Conservation (phyloP, 2,113 vertebrate genomes). For the Triplophysa tibetana region DNA sequence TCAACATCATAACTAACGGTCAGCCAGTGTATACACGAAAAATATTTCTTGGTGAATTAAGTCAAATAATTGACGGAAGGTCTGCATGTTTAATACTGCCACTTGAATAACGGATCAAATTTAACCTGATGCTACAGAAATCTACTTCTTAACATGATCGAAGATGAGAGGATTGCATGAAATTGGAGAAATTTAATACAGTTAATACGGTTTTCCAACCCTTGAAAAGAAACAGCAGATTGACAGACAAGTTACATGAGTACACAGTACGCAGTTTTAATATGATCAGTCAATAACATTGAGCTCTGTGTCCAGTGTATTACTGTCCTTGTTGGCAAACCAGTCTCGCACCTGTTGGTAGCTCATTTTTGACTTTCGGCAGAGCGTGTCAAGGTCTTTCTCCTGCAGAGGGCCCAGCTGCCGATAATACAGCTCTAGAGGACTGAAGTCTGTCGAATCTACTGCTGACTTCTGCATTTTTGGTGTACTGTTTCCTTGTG, state of each 20-base stretch:
- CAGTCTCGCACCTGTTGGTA: conserved; percentile 83
- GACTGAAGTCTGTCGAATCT: conserved; percentile 65
- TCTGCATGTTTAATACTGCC: conserved; percentile 5
- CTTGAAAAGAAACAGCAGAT: conserved; percentile 57
- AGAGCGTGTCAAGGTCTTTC: conserved; percentile 77
- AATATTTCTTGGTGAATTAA: conserved; percentile 9
- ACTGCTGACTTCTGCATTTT: conserved; percentile 29
- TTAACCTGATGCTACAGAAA: neutral
- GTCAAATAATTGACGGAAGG: neutral
- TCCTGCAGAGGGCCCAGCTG: conserved; percentile 68
- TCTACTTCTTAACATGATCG: neutral
- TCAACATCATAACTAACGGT: conserved; percentile 40
- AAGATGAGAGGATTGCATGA: neutral
- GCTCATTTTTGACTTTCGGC: conserved; percentile 78
- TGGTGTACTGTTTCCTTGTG: conserved; percentile 53
- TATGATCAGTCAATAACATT: conserved; percentile 56
- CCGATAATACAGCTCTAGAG: conserved; percentile 66
- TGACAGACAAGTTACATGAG: conserved; percentile 49
- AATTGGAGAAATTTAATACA: neutral
- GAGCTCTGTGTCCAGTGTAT: conserved; percentile 70
- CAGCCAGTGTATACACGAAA: conserved; percentile 70
- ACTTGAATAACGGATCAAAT: neutral
- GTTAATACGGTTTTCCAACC: neutral
- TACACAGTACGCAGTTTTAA: conserved; percentile 18
- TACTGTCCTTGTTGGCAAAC: conserved; percentile 77